Conservation (phyloP, 64 coral and sea anemone species). For the Montipora efflorescens region DNA sequence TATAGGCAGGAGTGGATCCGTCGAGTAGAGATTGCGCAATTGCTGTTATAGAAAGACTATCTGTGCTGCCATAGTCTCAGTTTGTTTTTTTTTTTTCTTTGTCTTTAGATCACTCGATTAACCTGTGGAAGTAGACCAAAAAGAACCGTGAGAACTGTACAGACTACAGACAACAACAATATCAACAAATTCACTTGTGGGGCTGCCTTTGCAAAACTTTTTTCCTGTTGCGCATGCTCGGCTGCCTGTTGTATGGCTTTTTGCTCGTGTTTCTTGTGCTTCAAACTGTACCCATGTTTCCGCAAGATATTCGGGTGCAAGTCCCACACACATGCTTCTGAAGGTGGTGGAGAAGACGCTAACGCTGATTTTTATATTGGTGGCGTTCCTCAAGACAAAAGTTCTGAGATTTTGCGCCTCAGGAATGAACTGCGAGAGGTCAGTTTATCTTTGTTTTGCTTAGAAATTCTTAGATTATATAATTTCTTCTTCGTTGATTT, state of each 20-base stretch:
- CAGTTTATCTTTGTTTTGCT: not conserved
- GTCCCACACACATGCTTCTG: conserved; percentile 57
- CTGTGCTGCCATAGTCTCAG: not conserved
- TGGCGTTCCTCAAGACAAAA: conserved; percentile 81
- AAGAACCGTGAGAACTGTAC: conserved; percentile 15
- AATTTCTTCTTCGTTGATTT: too few species aligned
- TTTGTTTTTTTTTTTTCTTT: not conserved
- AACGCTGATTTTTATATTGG: conserved; percentile 87
- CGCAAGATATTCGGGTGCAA: conserved; percentile 52
- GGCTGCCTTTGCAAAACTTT: conserved; percentile 24
- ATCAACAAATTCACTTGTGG: not conserved
- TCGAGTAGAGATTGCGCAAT: too few species aligned
- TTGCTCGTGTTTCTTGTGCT: conserved; percentile 80
- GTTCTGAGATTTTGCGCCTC: conserved; percentile 69
- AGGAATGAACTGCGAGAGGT: conserved; percentile 65
- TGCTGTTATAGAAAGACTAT: not conserved
- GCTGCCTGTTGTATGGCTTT: conserved; percentile 59
- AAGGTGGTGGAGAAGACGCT: not conserved
- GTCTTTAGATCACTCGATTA: conserved; percentile 56
- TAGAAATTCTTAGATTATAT: too few species aligned
- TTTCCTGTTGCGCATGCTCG: conserved; percentile 43
- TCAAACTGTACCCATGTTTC: conserved; percentile 57
- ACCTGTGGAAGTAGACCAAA: conserved; percentile 35
- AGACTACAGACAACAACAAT: not conserved
- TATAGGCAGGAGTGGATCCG: too few species aligned